Conservation (phyloP, 92 coral and sea anemone species). For the Micromussa lordhowensis region DNA sequence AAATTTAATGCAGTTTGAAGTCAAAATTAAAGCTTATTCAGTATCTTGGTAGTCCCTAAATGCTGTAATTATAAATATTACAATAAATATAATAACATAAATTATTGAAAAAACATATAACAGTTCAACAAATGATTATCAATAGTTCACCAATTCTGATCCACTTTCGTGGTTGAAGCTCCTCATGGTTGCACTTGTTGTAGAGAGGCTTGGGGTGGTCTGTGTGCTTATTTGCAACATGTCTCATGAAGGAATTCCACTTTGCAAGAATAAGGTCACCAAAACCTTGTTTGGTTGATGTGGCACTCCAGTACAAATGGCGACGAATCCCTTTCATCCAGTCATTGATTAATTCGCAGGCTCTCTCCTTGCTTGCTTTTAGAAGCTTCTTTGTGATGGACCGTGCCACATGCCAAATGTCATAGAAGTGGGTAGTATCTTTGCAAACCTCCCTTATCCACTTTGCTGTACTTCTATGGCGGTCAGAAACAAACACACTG, state of each 20-base stretch:
- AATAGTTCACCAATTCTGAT: slow-evolving; percentile 23
- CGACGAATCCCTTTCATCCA: slow-evolving; percentile 44
- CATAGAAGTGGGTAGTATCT: too few relatives aligned
- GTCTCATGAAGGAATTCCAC: slow-evolving; percentile 41
- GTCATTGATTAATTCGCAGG: slow-evolving; percentile 19
- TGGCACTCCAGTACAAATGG: slow-evolving; percentile 48
- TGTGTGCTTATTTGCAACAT: slow-evolving; percentile 50
- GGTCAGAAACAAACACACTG: too few relatives aligned
- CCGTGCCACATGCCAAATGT: not conserved
- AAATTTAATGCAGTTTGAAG: too few relatives aligned
- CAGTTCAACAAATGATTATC: too few relatives aligned
- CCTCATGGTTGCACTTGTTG: slow-evolving; percentile 42
- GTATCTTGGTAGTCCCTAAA: not conserved
- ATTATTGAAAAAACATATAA: not conserved
- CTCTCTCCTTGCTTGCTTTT: slow-evolving; percentile 27
- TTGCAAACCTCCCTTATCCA: too few relatives aligned
- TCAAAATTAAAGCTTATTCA: too few relatives aligned
- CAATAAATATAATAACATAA: not conserved
- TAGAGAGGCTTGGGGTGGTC: slow-evolving; percentile 44
- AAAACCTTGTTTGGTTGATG: slow-evolving; percentile 41
- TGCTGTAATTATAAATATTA: not conserved
- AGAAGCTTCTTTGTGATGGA: not conserved
- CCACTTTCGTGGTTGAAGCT: slow-evolving; percentile 41
- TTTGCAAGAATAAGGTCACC: slow-evolving; percentile 38
- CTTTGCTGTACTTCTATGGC: too few relatives aligned